Evolutionary conservation across 2,797 vertebrate species (phyloP).

Genomic region (Zalophus californianus): DNA sequence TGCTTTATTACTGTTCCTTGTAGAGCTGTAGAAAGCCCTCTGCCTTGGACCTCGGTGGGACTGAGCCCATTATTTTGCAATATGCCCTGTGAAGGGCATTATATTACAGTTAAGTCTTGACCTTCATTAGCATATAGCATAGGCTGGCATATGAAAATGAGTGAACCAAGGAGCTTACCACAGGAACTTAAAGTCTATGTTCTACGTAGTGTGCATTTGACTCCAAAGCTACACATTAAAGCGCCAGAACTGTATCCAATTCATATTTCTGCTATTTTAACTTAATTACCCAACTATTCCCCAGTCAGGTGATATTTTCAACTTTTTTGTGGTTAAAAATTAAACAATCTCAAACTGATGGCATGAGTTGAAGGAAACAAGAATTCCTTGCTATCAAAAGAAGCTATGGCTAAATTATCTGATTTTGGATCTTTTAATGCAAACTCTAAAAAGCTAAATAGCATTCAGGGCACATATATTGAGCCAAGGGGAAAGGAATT

Average conservation of each 20-base stretch:
- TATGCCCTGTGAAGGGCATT: neutral
- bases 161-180: neutral
- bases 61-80: constrained; percentile 38
- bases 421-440: constrained; percentile 7
- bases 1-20: constrained; percentile 39
- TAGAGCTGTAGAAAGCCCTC: neutral
- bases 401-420: neutral
- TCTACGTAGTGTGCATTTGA: neutral
- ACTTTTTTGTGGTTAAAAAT: constrained; percentile 9
- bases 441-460: neutral
- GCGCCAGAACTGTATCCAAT: neutral
- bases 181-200: neutral
- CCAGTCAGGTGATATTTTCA: neutral
- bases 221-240: neutral
- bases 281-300: neutral
- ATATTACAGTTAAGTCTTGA: neutral
- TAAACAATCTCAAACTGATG: constrained; percentile 19
- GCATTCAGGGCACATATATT: neutral
- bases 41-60: neutral
- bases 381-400: neutral
- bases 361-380: neutral
- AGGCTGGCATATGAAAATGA: neutral
- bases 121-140: constrained; percentile 4
- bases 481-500: neutral
- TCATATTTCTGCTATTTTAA: neutral